Percentiles rank a stretch among this genome's conserved stretches.
Evolutionary conservation across 2,888 invertebrate species (phyloP).

Genomic region (Microdon myrmicae): DNA sequence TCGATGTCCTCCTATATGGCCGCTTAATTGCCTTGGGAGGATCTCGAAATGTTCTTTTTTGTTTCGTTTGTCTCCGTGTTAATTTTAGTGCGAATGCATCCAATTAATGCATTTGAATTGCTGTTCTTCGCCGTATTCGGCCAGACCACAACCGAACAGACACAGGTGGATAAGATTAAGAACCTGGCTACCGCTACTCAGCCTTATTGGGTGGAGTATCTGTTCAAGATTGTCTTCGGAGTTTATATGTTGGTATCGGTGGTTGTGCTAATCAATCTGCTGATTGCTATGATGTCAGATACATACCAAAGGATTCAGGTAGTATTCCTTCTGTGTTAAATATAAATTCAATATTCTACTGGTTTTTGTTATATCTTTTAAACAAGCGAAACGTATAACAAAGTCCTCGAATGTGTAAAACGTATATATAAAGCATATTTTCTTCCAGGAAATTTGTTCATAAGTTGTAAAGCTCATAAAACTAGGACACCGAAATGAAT

Average conservation of each 20-base stretch:
- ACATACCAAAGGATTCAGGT: slow-evolving; percentile 99
- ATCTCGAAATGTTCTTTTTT: slow-evolving; percentile 58
- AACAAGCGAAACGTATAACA: slow-evolving; percentile 2
- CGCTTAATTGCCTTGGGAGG: slow-evolving; percentile 18
- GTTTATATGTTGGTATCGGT: slow-evolving; percentile 99
- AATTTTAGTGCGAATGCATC: slow-evolving; percentile 83
- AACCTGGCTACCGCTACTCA: slow-evolving; percentile 70
- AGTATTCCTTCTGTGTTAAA: slow-evolving; percentile 66
- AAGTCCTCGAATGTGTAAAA: slow-evolving; percentile 14
- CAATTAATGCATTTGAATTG: slow-evolving; percentile 93
- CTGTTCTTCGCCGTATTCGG: slow-evolving; percentile 99
- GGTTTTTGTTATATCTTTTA: slow-evolving; percentile 30
- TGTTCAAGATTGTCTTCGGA: slow-evolving; percentile 89
- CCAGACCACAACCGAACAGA: slow-evolving; percentile 84
- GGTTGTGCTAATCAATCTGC: slow-evolving; percentile 97
- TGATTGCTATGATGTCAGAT: slow-evolving; percentile 99
- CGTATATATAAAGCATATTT: slow-evolving; percentile 1
- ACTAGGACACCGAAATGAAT: too few relatives aligned
- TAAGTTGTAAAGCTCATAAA: too few relatives aligned
- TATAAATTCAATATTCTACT: too few relatives aligned
- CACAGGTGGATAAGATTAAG: slow-evolving; percentile 75
- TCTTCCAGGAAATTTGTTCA: not conserved
- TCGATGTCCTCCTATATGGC: slow-evolving; percentile 42
- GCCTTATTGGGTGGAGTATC: slow-evolving; percentile 84
- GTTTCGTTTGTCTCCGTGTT: slow-evolving; percentile 45